Evolutionary conservation across 2,113 vertebrate genomes (phyloP), one percentile per base, ranked within the genome.

Genomic region (Mastomys coucha): DNA sequence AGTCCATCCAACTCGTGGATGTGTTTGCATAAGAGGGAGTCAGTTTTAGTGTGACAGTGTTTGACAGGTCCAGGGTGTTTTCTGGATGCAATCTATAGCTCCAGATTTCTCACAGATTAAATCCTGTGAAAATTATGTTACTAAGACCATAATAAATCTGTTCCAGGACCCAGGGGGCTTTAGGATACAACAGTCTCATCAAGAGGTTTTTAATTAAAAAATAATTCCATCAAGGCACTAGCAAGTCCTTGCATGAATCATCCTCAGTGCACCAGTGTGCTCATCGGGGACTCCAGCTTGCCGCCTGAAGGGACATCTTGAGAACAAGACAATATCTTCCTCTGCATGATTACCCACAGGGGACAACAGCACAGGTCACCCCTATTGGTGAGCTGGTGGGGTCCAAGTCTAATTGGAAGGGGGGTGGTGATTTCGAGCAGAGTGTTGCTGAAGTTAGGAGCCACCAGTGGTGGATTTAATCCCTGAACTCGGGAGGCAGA

Each of bases 191-290:
- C 49, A 80, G 9, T 86, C 58, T 60, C 69, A 49, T 36, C 11
- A 53, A 81, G 88, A 85, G 24, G 24, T 84, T 84, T 82, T 93
- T 67, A 88, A 60, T 76, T 39, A n/a, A 70, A 39, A 84, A 19
- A 63, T 36, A 33, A 67, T 69, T 75, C 49, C 8, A 12, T 84
- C 20, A 16, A 67, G 11, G 75, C 22, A 6, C 17, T 8, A 28
- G 56, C 72, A 26, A 51, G 20, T 28, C 24, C 36, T 88, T 1
- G 24, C 0, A 7, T 42, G 95, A 91, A 19, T 84, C 88, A 70
- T 13, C 2, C 2, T 14, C 70, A 0, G 60, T 12, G 45, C 5
- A 19, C 8, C 19, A 3, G 12, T 10, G 3, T 6, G 20, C 36
- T 72, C 39, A 1, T 31, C n/a, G 56, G 17, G 10, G 28, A 33